Percentiles rank a stretch among this genome's conserved stretches.
These are phyloP conservation scores for Drepana falcataria DNA, from an alignment of 2,888 invertebrate genomes.

Conservation along the genomic window DNA sequence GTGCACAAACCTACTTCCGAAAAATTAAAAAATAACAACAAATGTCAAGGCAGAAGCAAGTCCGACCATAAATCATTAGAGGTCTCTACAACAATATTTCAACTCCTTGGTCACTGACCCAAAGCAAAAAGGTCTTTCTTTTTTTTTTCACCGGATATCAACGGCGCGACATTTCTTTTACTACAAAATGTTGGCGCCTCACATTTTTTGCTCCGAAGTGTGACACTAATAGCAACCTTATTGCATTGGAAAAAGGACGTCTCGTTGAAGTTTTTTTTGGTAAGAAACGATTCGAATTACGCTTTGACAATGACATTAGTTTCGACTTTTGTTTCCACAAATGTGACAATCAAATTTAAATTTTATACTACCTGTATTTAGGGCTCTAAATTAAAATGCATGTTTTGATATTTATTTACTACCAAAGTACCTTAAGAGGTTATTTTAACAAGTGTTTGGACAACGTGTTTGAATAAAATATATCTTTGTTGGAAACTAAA, in stretches of 20 bases:
- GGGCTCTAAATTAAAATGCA: slow-evolving; percentile 2
- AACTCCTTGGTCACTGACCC: slow-evolving; percentile 55
- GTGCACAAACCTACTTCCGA: slow-evolving; percentile 6
- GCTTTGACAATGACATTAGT: slow-evolving; percentile 25
- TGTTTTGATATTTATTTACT: slow-evolving; percentile 12
- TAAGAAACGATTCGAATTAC: slow-evolving; percentile 31
- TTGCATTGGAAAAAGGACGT: slow-evolving; percentile 8
- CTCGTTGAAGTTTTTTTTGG: slow-evolving; percentile 12
- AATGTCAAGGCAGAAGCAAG: slow-evolving; percentile 28
- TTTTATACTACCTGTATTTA: neutral
- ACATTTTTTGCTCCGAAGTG: slow-evolving; percentile 32
- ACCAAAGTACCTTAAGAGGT: neutral
- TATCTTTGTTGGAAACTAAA: too few relatives aligned
- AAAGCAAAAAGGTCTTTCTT: slow-evolving; percentile 28
- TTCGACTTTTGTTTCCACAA: slow-evolving; percentile 13
- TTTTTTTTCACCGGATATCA: slow-evolving; percentile 59
- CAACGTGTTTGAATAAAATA: too few relatives aligned
- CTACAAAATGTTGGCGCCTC: slow-evolving; percentile 70
- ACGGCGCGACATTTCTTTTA: slow-evolving; percentile 60
- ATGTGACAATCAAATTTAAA: neutral
- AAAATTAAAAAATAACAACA: slow-evolving; percentile 13
- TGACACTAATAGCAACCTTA: slow-evolving; percentile 14
- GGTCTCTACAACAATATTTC: slow-evolving; percentile 44
- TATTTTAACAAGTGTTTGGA: neutral
- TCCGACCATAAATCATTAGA: slow-evolving; percentile 59